phyloP scores from a whole-genome alignment of 2,888 invertebrate species.

The Apodemia zela region DNA sequence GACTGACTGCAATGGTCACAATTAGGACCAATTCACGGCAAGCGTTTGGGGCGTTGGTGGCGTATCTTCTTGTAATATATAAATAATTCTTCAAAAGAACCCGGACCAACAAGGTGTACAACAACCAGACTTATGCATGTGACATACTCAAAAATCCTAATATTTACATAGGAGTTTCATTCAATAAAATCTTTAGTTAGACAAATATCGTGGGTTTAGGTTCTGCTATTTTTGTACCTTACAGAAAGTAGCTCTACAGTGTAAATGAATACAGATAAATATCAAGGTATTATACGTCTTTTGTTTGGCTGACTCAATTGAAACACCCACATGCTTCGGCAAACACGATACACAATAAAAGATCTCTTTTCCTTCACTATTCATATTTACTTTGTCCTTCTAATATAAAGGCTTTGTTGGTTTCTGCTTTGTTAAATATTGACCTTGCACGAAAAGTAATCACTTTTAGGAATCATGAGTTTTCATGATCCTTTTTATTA shows the following conservation, averaged over 20 bases:
- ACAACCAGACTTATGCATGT: too few relatives aligned
- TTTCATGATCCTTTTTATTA: not conserved
- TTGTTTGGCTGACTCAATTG: slow-evolving; percentile 19
- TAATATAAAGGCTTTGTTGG: slow-evolving; percentile 17
- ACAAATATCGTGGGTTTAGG: not conserved
- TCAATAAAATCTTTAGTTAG: not conserved
- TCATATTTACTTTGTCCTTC: slow-evolving; percentile 20
- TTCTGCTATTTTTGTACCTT: not conserved
- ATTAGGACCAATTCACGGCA: too few relatives aligned
- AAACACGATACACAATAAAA: slow-evolving; percentile 23
- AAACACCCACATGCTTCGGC: slow-evolving; percentile 22
- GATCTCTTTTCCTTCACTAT: slow-evolving; percentile 17
- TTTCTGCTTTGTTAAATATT: slow-evolving; percentile 19
- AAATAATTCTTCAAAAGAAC: too few relatives aligned
- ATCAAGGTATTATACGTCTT: slow-evolving; percentile 17
- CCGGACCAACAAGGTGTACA: too few relatives aligned
- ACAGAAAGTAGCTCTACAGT: not conserved
- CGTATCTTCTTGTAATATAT: too few relatives aligned
- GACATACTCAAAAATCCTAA: too few relatives aligned
- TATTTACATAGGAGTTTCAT: too few relatives aligned
- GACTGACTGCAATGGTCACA: too few relatives aligned
- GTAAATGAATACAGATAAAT: not conserved
- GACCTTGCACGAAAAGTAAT: slow-evolving; percentile 4
- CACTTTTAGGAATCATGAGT: not conserved
- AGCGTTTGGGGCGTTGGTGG: too few relatives aligned